Evolutionary conservation across 2,888 invertebrate genomes (phyloP).

Genomic region (Tetheella fluctuosa): DNA sequence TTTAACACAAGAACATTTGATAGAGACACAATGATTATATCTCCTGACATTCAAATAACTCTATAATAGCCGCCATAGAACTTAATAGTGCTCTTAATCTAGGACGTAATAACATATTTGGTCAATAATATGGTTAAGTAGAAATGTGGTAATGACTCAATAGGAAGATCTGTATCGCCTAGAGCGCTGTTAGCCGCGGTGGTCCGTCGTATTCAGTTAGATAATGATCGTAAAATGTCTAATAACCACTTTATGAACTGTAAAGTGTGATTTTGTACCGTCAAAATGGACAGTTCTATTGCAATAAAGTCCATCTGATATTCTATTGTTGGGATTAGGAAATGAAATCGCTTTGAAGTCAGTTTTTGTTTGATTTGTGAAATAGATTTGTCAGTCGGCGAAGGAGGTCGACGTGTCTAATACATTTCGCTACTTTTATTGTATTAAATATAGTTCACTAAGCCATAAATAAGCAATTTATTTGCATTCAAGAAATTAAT

Average conservation of each 20-base stretch:
- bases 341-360: neutral
- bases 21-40: slow-evolving; percentile 50
- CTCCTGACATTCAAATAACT: slow-evolving; percentile 49
- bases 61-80: slow-evolving; percentile 37
- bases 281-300: slow-evolving; percentile 40
- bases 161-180: slow-evolving; percentile 54
- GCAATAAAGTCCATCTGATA: slow-evolving; percentile 6
- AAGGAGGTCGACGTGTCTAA: neutral
- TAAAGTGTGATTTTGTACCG: slow-evolving; percentile 45
- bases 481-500: neutral
- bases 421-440: neutral
- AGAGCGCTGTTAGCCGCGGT: slow-evolving; percentile 46
- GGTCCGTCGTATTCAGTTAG: slow-evolving; percentile 43
- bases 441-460: neutral
- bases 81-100: slow-evolving; percentile 46
- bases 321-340: neutral
- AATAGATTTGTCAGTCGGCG: neutral
- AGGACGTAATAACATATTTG: slow-evolving; percentile 61
- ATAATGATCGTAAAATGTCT: slow-evolving; percentile 55
- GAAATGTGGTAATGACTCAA: slow-evolving; percentile 69
- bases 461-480: neutral
- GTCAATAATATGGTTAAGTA: slow-evolving; percentile 48
- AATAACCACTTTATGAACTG: slow-evolving; percentile 48
- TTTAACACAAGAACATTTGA: slow-evolving; percentile 29
- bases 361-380: neutral